Conservation (phyloP, 2,888 invertebrate species). For the Nezara viridula region DNA sequence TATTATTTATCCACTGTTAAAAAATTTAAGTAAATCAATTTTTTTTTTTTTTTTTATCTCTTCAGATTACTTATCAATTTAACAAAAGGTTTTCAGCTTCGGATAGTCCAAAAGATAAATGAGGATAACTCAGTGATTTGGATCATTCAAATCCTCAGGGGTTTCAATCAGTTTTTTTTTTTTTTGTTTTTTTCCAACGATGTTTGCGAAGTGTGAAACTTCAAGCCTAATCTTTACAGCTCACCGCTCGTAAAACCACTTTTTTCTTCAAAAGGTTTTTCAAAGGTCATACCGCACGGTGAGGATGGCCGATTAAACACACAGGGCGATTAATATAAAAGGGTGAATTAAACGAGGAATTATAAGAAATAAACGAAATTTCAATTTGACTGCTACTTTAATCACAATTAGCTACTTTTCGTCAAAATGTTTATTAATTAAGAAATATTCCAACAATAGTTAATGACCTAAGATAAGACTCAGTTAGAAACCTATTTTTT, state of each 20-base stretch:
- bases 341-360: too few species aligned
- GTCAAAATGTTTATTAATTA: too few species aligned
- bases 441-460: too few species aligned
- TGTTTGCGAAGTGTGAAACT: background rate
- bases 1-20: too few species aligned
- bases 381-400: background rate
- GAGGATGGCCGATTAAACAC: background rate
- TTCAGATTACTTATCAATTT: background rate
- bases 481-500: too few species aligned
- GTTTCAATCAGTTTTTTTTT: slow-evolving; percentile 2
- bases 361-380: background rate
- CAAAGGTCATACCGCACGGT: background rate
- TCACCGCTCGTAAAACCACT: slow-evolving; percentile 20
- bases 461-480: too few species aligned
- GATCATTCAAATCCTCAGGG: too few species aligned
- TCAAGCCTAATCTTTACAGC: background rate
- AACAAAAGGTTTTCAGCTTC: background rate
- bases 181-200: background rate
- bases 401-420: background rate
- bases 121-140: background rate
- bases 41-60: background rate
- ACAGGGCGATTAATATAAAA: background rate
- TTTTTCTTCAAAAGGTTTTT: background rate
- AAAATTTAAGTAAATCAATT: too few species aligned
- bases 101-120: background rate